Base-by-base conservation (phyloP, 2,113 vertebrate genomes). In the Plecturocebus donacophilus region DNA sequence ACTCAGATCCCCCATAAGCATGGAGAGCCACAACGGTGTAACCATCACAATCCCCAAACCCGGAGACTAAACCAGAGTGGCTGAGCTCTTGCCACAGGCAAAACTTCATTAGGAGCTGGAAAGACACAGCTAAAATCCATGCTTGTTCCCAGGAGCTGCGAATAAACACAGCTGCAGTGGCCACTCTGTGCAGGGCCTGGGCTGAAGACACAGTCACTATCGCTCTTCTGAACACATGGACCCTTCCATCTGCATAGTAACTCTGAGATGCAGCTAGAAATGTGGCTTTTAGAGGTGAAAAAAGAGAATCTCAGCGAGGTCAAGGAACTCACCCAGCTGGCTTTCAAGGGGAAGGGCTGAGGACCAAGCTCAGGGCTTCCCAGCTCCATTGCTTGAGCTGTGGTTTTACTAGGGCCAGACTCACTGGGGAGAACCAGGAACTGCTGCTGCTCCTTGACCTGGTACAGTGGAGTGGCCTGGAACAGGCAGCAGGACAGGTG, bases 1-100 rank as follows among this genome's bases (percentile, higher is more conserved):
- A 47, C 5, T 87, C 47, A 64, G 54, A 82, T n/a, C 0, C 10
- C 70, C 73, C 42, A 25, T 38, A 38, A 87, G 40, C 56, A n/a
- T 0, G 13, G 66, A 38, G 27, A 84, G 14, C n/a, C 38, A 45
- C 17, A 6, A 32, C 0, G 0, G 27, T 27, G 4, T 38, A 52
- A 77, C 30, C 0, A 16, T 47, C n/a, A 77, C 23, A 49, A 16
- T 7, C n/a, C 14, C 11, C 82, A 52, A 25, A 82, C 47, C 75
- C 17, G 16, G 49, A 61, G 40, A 30, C 66, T 42, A 19, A 8
- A 19, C 54, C 25, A 13, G 5, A 47, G 42, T 0, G 0, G 52
- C 23, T 3, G n/a, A 45, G 56, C 8, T 25, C 38, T 20, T 6
- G 27, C 38, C 8, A 12, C 0, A 10, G 23, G 1, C 56, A 42